phyloP scores from a whole-genome alignment of 2,797 vertebrate species.

The Sebastes variabilis region DNA sequence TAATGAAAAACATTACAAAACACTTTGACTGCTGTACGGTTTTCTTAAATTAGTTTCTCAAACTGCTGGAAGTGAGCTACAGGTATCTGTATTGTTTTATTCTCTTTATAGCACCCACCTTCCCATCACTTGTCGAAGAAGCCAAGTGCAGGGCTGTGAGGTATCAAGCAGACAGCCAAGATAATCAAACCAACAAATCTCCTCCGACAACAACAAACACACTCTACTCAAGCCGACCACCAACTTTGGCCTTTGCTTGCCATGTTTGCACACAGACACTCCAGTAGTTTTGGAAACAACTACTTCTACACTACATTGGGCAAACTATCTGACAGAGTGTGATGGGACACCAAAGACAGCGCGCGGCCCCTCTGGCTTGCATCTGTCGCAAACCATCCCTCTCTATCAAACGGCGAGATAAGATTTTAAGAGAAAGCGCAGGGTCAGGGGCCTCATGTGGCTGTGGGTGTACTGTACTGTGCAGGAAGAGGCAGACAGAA shows the following conservation, averaged over 20 bases:
- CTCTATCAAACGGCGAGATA: slow-evolving; percentile 46
- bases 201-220: slow-evolving; percentile 18
- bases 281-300: background rate
- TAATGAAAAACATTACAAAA: background rate
- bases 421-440: slow-evolving; percentile 51
- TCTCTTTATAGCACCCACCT: background rate
- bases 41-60: too few species aligned
- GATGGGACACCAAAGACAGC: slow-evolving; percentile 45
- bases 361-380: slow-evolving; percentile 25
- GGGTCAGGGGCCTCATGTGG: slow-evolving; percentile 48
- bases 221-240: background rate
- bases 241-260: slow-evolving; percentile 10
- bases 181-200: slow-evolving; percentile 37
- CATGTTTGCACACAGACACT: background rate
- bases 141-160: background rate
- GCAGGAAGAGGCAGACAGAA: slow-evolving; percentile 2
- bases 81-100: background rate
- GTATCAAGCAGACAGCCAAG: slow-evolving; percentile 23
- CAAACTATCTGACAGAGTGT: slow-evolving; percentile 38
- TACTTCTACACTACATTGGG: slow-evolving; percentile 23
- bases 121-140: background rate
- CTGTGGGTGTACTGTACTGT: slow-evolving; percentile 26
- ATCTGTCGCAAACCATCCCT: slow-evolving; percentile 47
- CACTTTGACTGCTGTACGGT: background rate
- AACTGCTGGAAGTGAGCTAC: background rate